Percentiles rank a stretch among this genome's conserved stretches.
phyloP scores from a whole-genome alignment of 2,888 invertebrate species.

The Drosophila recens region DNA sequence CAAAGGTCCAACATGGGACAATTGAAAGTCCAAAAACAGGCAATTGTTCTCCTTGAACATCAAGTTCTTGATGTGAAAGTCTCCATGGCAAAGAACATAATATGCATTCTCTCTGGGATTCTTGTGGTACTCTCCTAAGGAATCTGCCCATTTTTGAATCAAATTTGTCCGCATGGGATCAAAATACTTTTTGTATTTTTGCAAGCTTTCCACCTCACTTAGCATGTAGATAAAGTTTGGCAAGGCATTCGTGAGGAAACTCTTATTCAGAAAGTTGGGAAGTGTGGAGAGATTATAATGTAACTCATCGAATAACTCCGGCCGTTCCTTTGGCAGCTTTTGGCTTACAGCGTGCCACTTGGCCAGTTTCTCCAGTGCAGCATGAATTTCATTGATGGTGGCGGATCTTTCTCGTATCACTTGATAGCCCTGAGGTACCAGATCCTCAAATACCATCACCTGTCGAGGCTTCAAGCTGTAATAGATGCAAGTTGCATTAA shows the following conservation, averaged over 20 bases:
- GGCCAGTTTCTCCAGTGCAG: conserved; percentile 46
- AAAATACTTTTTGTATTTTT: conserved; percentile 54
- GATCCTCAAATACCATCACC: conserved; percentile 35
- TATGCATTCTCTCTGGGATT: conserved; percentile 31
- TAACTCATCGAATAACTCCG: conserved; percentile 18
- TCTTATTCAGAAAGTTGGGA: conserved; percentile 28
- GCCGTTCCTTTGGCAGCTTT: conserved; percentile 29
- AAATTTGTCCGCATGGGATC: conserved; percentile 42
- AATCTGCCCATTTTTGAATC: conserved; percentile 27
- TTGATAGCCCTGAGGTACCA: conserved; percentile 33
- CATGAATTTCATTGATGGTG: conserved; percentile 20
- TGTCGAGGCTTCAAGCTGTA: conserved; percentile 45
- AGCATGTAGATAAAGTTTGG: conserved; percentile 59
- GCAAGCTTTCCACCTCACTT: conserved; percentile 42
- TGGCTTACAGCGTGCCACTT: conserved; percentile 65
- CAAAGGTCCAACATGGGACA: conserved; percentile 63
- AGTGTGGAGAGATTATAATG: conserved; percentile 33
- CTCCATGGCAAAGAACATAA: conserved; percentile 76
- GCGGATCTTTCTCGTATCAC: conserved; percentile 35
- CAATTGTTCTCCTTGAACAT: conserved; percentile 66
- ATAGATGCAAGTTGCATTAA: conserved; percentile 50
- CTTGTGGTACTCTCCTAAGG: conserved; percentile 46
- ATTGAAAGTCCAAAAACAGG: conserved; percentile 73
- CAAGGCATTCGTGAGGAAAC: conserved; percentile 51
- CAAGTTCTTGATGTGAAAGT: conserved; percentile 72